Evolutionary conservation across 2,797 vertebrate genomes (phyloP).

Genomic region (Epinephelus awoara): DNA sequence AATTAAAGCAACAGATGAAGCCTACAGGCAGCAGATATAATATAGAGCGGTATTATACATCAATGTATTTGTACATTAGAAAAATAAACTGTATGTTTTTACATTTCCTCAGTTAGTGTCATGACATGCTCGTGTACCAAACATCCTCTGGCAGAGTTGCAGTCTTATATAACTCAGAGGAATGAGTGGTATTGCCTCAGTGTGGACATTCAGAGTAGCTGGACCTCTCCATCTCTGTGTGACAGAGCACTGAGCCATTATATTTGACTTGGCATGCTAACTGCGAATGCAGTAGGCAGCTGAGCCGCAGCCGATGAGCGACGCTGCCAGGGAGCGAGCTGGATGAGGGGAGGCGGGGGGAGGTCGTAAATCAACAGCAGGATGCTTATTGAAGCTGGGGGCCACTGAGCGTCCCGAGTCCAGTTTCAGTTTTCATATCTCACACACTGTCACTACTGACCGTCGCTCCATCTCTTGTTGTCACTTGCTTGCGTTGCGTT

Average conservation of each 20-base stretch:
- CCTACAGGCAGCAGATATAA: neutral
- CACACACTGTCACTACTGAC: neutral
- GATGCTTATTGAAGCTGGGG: slow-evolving; percentile 59
- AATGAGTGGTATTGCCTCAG: slow-evolving; percentile 1
- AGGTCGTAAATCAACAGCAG: slow-evolving; percentile 55
- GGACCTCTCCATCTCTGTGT: slow-evolving; percentile 30
- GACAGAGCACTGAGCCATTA: slow-evolving; percentile 43
- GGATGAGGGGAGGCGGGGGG: slow-evolving; percentile 15
- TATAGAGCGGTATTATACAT: neutral
- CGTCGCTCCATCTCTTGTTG: slow-evolving; percentile 1
- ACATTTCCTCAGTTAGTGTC: neutral
- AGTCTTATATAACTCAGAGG: slow-evolving; percentile 1
- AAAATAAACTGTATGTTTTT: neutral
- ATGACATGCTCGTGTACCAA: neutral
- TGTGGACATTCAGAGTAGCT: slow-evolving; percentile 22
- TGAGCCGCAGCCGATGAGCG: slow-evolving; percentile 41
- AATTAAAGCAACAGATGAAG: neutral
- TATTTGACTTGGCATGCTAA: slow-evolving; percentile 68
- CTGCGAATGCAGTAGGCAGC: slow-evolving; percentile 49
- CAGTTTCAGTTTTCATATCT: slow-evolving; percentile 33
- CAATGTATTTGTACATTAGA: neutral
- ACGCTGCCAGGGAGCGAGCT: slow-evolving; percentile 44
- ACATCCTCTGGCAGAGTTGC: neutral
- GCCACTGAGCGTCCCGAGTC: slow-evolving; percentile 32
- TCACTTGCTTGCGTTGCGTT: neutral